Conservation (phyloP, 1,140 invertebrate genomes). For the Mesaphorura yosii region DNA sequence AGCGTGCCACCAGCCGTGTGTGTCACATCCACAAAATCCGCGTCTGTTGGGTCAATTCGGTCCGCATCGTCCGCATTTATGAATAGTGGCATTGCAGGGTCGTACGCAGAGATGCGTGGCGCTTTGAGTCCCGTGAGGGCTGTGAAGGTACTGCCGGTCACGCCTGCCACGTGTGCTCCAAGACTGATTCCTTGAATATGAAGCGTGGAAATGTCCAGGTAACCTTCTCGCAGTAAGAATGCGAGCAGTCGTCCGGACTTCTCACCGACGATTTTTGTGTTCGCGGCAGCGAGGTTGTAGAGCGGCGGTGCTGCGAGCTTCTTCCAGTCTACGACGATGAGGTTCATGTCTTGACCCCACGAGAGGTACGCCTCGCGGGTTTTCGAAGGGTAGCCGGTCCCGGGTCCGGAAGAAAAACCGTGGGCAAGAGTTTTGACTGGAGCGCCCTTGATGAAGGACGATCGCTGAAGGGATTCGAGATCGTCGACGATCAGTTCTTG, state of each 20-base stretch:
- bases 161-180: neutral
- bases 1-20: neutral
- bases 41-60: constrained; percentile 41
- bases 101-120: neutral
- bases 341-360: neutral
- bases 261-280: neutral
- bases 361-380: neutral
- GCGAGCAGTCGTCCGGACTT: neutral
- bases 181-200: neutral
- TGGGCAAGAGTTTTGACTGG: neutral
- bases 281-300: neutral
- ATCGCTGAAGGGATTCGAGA: neutral
- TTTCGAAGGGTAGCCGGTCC: neutral
- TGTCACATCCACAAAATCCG: neutral
- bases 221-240: neutral
- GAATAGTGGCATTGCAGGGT: constrained; percentile 10
- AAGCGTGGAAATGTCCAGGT: neutral
- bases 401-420: neutral
- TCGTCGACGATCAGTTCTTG: neutral
- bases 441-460: neutral
- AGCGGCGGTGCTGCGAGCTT: neutral
- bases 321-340: constrained; percentile 1
- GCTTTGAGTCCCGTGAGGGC: neutral
- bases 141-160: neutral
- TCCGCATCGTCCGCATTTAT: neutral